These are phyloP conservation scores for Exocentrus adspersus DNA, from an alignment of 2,888 invertebrate species.

Conservation along the genomic window DNA sequence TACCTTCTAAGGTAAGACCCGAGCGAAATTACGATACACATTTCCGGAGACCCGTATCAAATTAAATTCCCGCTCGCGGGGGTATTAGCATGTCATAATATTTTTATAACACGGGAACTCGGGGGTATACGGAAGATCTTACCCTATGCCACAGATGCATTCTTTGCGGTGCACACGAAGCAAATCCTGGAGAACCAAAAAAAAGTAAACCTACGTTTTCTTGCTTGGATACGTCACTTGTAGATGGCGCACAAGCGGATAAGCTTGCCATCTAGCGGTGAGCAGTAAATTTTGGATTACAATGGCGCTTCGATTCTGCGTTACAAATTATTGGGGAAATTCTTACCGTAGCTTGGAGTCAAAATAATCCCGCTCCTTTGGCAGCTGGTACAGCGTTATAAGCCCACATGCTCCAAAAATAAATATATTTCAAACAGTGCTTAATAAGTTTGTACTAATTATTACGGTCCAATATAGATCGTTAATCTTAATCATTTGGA, in stretches of 20 bases:
- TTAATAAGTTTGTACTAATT: background rate
- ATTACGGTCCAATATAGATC: background rate
- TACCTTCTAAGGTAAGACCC: conserved; percentile 38
- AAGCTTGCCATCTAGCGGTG: no score
- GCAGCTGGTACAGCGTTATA: background rate
- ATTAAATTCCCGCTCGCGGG: conserved; percentile 51
- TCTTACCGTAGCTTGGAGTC: background rate
- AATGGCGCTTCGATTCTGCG: no score
- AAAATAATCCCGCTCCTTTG: background rate
- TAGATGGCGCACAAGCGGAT: no score
- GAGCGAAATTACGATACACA: conserved; percentile 42
- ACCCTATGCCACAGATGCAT: no score
- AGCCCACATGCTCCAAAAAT: background rate
- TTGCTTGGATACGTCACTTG: no score
- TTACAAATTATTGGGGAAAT: no score
- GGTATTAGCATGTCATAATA: conserved; percentile 51
- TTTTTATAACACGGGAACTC: conserved; percentile 44
- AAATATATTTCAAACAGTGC: background rate
- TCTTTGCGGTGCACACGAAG: conserved; percentile 16
- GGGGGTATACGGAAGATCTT: no score
- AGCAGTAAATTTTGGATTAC: no score
- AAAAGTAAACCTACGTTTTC: no score
- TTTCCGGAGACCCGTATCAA: conserved; percentile 45
- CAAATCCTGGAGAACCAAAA: no score
- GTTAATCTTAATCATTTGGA: no score